Evolutionary conservation across 2,888 invertebrate species (phyloP), one percentile per base, ranked within the genome.

Genomic region (Mesochorus sp.): DNA sequence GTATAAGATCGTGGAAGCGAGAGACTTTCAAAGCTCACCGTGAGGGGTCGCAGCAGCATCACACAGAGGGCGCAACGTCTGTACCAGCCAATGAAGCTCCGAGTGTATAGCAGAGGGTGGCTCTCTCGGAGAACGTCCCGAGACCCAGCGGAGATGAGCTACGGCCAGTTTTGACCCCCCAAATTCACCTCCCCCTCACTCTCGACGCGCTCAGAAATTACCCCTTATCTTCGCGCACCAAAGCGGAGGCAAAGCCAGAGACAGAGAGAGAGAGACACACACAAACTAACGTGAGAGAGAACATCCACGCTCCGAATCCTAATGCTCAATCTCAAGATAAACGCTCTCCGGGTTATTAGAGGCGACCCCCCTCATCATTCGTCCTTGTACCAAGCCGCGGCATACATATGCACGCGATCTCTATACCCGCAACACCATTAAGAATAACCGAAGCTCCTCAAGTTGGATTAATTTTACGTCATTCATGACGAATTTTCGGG

Each of bases 301-400:
- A 42, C 61, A 39, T 49, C 28, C 42, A 42, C 51, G 44, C 83
- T 85, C 85, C 86, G 87, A 86, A 88, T 89, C 88, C 86, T 88
- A 88, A 88, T 88, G 87, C 87, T 86, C 88, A 87, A 88, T 88
- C 87, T 88, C 85, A 84, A 89, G 88, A 89, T 89, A 88, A 88
- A 89, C 89, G 89, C 81, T 83, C 86, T 67, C 72, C 80, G 79
- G 81, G 80, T 83, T 84, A 83, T 84, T 83, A 84, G 82, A 81
- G 81, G 71, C 80, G 72, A 71, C 76, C 72, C 64, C 21, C 28
- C 64, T 57, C 57, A 55, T 55, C 70, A 66, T 55, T 55, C 59
- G 57, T 47, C 21, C 39, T 12, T 39, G 61, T 61, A 70, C 47
- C n/a, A n/a, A 61, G 61, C 26, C 34, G 37, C 14, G 26, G 17